Evolutionary conservation across 2,888 invertebrate genomes (phyloP).

Genomic region (Nemotelus nigrinus): DNA sequence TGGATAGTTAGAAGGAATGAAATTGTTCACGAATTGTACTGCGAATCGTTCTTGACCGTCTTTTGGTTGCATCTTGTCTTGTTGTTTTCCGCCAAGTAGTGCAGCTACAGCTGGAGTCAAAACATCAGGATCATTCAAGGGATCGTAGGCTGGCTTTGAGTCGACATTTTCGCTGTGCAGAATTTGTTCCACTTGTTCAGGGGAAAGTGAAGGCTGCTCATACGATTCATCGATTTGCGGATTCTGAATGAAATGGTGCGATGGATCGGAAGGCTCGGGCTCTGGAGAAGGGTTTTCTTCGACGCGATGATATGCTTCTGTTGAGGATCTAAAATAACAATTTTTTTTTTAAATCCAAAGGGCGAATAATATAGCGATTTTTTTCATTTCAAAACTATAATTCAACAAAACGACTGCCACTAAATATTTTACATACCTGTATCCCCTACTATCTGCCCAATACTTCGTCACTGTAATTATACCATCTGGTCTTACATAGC

Average conservation of each 20-base stretch:
- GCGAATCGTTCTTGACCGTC: conserved; percentile 30
- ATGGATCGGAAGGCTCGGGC: not conserved
- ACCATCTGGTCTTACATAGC: conserved; percentile 74
- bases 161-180: conserved; percentile 58
- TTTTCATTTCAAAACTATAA: too few species aligned
- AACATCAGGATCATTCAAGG: conserved; percentile 49
- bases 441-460: conserved; percentile 73
- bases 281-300: not conserved
- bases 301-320: conserved; percentile 25
- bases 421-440: conserved; percentile 66
- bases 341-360: too few species aligned
- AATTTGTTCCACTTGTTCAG: conserved; percentile 55
- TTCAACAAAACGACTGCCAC: too few species aligned
- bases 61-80: conserved; percentile 12
- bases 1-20: conserved; percentile 41
- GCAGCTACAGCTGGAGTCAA: conserved; percentile 46
- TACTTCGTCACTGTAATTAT: conserved; percentile 71
- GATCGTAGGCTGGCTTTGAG: conserved; percentile 55
- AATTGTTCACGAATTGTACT: conserved; percentile 41
- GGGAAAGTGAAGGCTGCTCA: conserved; percentile 52
- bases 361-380: too few species aligned
- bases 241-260: not conserved
- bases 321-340: conserved; percentile 13
- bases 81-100: conserved; percentile 41
- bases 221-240: not conserved